Evolutionary conservation across 2,113 vertebrate species (phyloP), one percentile per base, ranked within the genome.

Genomic region (Empidonax traillii): DNA sequence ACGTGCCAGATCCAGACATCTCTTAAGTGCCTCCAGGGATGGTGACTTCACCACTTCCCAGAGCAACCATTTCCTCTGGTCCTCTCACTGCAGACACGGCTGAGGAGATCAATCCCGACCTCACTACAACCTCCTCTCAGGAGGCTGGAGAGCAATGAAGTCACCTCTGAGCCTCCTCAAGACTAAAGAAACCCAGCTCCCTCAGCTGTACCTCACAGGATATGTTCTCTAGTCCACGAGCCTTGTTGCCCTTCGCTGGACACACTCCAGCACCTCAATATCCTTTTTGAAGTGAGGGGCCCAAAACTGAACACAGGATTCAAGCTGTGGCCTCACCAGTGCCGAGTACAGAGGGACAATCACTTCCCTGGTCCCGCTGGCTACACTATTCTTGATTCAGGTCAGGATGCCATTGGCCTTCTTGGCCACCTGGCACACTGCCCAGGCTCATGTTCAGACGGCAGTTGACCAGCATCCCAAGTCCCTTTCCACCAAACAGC

Each of bases 271-370:
- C 12, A 23, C 9, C 27, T 58, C 43, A 43, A 43, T 3, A 35
- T 52, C 30, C 20, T 52, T 53, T 30, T n/a, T 30, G 33, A 67
- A 71, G 19, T 8, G 27, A 67, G 16, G 19, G 53, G 19, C 10
- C 20, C 62, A 68, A 41, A 83, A 61, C 20, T 18, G 25, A n/a
- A 55, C 30, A 62, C 8, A 68, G 30, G 24, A 68, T 61, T 2
- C 1, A 2, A 53, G 20, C 7, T 53, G 46, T 22, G n/a, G 13
- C 28, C 53, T 25, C 12, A 39, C 5, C 46, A 67, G 53, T 53
- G 52, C 23, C 0, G 0, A 47, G n/a, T 12, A 68, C 39, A 28
- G 17, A 19, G 5, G 5, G 3, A 30, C 46, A 53, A 25, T 31
- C 39, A 2, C 10, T 61, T n/a, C 16, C 28, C 20, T 22, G 17